These are phyloP conservation scores for Talpa occidentalis DNA, from an alignment of 2,113 vertebrate species.

Conservation along the genomic window DNA sequence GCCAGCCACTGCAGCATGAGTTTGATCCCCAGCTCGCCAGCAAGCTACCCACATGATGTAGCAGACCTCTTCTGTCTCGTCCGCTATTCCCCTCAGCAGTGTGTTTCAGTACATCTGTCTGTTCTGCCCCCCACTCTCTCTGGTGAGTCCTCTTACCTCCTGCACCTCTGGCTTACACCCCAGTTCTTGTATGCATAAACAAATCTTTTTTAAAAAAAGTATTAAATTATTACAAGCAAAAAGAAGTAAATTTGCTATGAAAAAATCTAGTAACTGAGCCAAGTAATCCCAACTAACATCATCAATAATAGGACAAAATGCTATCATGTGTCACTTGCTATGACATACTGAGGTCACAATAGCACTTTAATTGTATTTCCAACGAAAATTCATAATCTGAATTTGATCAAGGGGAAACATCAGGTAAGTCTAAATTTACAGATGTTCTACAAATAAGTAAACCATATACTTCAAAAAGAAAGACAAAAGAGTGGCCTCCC, in stretches of 20 bases:
- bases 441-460: not conserved
- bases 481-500: not conserved
- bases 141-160: too few relatives aligned
- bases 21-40: too few relatives aligned
- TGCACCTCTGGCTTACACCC: too few relatives aligned
- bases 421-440: not conserved
- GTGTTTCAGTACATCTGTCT: too few relatives aligned
- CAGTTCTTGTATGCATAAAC: too few relatives aligned
- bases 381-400: not conserved
- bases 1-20: too few relatives aligned
- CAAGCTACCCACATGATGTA: too few relatives aligned
- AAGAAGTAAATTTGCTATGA: not conserved
- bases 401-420: not conserved
- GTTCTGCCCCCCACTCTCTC: too few relatives aligned
- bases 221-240: not conserved
- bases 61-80: too few relatives aligned
- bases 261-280: not conserved
- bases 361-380: not conserved
- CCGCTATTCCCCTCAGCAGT: too few relatives aligned
- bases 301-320: not conserved
- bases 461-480: not conserved
- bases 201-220: too few relatives aligned
- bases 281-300: not conserved
- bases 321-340: not conserved
- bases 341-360: not conserved